A percentile compares a stretch with the other conserved stretches of the same genome.
These are phyloP conservation scores for Plotosus lineatus DNA, from an alignment of 2,113 vertebrate species.

Conservation along the genomic window DNA sequence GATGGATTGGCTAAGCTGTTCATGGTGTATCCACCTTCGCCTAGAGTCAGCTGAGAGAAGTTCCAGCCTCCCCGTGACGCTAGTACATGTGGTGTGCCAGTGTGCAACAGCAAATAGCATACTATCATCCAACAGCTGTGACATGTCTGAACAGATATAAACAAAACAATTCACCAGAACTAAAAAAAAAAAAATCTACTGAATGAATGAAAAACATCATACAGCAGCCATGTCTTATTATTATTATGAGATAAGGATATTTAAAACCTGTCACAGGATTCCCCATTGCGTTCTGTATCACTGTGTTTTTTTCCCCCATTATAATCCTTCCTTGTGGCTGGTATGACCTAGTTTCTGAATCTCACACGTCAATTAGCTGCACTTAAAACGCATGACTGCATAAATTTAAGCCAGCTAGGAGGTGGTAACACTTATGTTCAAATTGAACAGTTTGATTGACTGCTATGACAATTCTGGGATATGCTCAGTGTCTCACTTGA, in stretches of 20 bases:
- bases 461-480: not conserved
- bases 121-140: not conserved
- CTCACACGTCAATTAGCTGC: not conserved
- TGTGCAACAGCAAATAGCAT: not conserved
- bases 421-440: not conserved
- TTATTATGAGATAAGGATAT: not conserved
- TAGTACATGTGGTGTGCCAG: no score
- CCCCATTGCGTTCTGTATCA: not conserved
- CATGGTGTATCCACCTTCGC: no score
- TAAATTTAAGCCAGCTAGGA: not conserved
- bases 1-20: no score
- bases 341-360: constrained; percentile 8
- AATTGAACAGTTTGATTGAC: not conserved
- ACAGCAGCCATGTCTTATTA: not conserved
- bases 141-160: not conserved
- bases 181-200: not conserved
- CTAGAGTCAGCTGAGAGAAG: no score
- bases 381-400: not conserved
- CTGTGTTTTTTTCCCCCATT: not conserved
- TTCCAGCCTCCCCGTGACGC: no score
- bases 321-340: not conserved
- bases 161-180: not conserved
- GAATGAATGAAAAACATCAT: not conserved
- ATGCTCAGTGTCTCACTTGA: not conserved
- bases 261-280: not conserved